A percentile compares a stretch with the other conserved stretches of the same genome.
Evolutionary conservation across 2,888 invertebrate genomes (phyloP).

Genomic region (Macrophya alboannulata): DNA sequence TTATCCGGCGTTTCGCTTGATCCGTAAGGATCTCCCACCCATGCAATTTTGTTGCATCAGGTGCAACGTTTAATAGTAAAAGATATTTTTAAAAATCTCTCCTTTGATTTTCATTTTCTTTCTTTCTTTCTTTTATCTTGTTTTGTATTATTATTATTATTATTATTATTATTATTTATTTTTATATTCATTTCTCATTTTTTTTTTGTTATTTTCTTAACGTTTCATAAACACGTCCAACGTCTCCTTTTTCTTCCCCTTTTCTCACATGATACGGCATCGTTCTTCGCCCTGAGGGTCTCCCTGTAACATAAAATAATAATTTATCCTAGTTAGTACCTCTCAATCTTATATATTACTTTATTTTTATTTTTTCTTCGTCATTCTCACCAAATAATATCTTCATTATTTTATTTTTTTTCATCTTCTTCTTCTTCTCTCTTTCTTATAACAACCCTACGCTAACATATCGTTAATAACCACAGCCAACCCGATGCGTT

Average conservation of each 20-base stretch:
- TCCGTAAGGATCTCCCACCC: not conserved
- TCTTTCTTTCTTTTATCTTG: not conserved
- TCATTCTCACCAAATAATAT: not conserved
- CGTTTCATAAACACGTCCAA: constrained; percentile 12
- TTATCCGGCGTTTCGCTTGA: not conserved
- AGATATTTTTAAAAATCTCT: constrained; percentile 5
- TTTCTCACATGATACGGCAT: constrained; percentile 82
- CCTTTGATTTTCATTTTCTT: not conserved
- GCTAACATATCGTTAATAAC: not conserved
- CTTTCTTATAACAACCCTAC: not conserved
- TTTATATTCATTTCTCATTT: not conserved
- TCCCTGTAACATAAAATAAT: constrained; percentile 76
- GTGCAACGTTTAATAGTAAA: not conserved
- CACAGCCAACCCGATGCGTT: constrained; percentile 24
- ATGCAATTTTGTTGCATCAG: not conserved
- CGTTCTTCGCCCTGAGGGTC: constrained; percentile 82
- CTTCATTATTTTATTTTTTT: too few relatives aligned
- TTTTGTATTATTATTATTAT: not conserved
- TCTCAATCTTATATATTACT: not conserved
- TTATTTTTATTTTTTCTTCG: not conserved
- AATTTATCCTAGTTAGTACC: constrained; percentile 44
- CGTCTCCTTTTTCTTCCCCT: not conserved
- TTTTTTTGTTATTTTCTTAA: not conserved
- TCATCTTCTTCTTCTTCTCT: not conserved
- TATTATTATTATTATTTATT: not conserved